Evolutionary conservation across 2,113 vertebrate species (phyloP).

Genomic region (Alligator sinensis): DNA sequence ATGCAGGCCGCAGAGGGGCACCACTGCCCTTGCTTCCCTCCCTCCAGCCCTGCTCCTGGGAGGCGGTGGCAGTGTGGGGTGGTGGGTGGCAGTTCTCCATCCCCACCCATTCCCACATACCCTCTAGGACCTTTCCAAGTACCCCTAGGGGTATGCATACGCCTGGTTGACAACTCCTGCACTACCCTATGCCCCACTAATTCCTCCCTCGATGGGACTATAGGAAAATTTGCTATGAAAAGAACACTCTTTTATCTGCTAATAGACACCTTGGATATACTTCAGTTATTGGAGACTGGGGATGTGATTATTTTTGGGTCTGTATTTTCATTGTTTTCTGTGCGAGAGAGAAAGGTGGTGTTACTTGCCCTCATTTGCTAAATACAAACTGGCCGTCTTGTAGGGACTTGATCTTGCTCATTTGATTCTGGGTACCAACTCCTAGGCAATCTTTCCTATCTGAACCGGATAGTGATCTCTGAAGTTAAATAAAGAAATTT

Average conservation of each 20-base stretch:
- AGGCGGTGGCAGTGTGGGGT: too few species aligned
- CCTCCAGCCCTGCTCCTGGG: too few species aligned
- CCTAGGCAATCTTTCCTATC: not conserved
- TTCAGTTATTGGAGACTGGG: not conserved
- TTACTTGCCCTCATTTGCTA: not conserved
- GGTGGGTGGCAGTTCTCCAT: too few species aligned
- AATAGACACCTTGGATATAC: not conserved
- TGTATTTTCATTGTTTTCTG: not conserved
- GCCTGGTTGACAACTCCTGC: too few species aligned
- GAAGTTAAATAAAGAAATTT: not conserved
- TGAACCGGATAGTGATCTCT: not conserved
- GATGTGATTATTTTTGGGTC: not conserved
- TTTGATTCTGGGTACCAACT: not conserved
- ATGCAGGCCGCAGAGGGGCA: too few species aligned
- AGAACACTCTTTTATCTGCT: not conserved
- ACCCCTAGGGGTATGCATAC: too few species aligned
- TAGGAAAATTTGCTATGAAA: not conserved
- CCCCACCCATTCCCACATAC: too few species aligned
- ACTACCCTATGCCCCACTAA: too few species aligned
- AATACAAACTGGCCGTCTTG: not conserved
- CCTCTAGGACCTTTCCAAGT: too few species aligned
- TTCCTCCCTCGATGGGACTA: not conserved
- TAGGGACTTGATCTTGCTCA: not conserved
- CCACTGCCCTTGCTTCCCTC: too few species aligned
- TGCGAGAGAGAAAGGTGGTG: not conserved